Percentiles rank a stretch among this genome's conserved stretches.
Evolutionary conservation across 2,113 vertebrate species (phyloP).

Genomic region (Atlantisia rogersi): DNA sequence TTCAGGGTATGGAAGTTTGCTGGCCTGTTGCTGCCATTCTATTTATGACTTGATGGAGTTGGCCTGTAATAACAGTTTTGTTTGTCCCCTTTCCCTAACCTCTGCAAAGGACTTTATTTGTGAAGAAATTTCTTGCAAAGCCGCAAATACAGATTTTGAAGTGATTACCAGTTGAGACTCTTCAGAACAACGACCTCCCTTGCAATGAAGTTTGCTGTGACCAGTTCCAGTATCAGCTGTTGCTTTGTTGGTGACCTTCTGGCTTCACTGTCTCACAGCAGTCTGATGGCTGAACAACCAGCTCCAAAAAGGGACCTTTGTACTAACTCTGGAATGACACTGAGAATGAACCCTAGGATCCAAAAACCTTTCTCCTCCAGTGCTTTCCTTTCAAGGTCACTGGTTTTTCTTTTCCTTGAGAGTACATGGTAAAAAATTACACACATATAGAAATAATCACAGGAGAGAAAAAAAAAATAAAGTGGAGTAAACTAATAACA

Average conservation of each 20-base stretch:
- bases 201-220: background rate
- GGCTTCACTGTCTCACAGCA: background rate
- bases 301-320: background rate
- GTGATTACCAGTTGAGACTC: background rate
- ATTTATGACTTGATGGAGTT: background rate
- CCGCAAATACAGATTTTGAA: conserved; percentile 41
- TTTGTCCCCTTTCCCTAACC: background rate
- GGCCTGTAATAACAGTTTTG: background rate
- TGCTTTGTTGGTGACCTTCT: background rate
- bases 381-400: background rate
- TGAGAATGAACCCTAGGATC: background rate
- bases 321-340: background rate
- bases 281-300: background rate
- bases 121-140: conserved; percentile 58
- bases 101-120: conserved; percentile 13
- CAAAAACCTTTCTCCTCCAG: background rate
- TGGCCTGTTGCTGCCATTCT: background rate
- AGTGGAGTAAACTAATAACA: background rate
- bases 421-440: background rate
- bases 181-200: background rate
- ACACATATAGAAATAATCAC: background rate
- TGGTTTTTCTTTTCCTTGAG: background rate
- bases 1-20: conserved; percentile 23
- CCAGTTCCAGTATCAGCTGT: background rate
- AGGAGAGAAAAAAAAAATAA: background rate